phyloP scores from a whole-genome alignment of 1,140 invertebrate species.

The Drosophila chauvacae region DNA sequence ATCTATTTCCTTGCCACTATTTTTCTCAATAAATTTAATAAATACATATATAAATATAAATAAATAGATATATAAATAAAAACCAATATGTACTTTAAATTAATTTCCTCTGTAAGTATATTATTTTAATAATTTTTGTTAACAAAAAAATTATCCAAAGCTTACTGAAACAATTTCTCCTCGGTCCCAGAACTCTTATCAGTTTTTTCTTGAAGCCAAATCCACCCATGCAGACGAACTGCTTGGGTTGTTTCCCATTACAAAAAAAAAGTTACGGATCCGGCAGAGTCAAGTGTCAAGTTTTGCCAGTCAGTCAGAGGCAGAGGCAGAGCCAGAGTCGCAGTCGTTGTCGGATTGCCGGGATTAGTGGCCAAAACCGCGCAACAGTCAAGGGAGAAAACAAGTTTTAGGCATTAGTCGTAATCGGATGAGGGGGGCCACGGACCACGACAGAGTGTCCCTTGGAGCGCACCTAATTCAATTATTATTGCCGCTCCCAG shows the following conservation, averaged over 20 bases:
- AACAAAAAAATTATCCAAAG: background rate
- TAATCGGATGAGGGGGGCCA: conserved; percentile 35
- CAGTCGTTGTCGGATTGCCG: conserved; percentile 26
- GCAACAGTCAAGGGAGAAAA: conserved; percentile 41
- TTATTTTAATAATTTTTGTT: background rate
- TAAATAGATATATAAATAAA: too few species aligned
- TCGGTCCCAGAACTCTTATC: background rate
- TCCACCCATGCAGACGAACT: conserved; percentile 2
- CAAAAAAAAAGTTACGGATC: conserved; percentile 21
- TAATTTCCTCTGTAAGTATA: background rate
- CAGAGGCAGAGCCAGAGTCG: background rate
- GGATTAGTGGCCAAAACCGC: conserved; percentile 44
- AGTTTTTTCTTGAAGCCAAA: conserved; percentile 1
- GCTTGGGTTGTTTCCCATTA: conserved; percentile 8
- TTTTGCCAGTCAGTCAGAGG: conserved; percentile 32
- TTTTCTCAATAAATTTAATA: background rate
- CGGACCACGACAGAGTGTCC: conserved; percentile 15
- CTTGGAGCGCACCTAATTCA: conserved; percentile 61
- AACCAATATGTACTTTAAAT: background rate
- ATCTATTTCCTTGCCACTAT: background rate
- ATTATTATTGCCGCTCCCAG: conserved; percentile 65
- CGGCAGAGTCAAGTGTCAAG: conserved; percentile 39
- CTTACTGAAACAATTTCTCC: background rate
- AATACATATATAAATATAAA: too few species aligned
- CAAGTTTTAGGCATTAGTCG: conserved; percentile 56